Percentiles rank a stretch among this genome's conserved stretches.
These are phyloP conservation scores for Hyla sarda DNA, from an alignment of 2,113 vertebrate species.

Conservation along the genomic window DNA sequence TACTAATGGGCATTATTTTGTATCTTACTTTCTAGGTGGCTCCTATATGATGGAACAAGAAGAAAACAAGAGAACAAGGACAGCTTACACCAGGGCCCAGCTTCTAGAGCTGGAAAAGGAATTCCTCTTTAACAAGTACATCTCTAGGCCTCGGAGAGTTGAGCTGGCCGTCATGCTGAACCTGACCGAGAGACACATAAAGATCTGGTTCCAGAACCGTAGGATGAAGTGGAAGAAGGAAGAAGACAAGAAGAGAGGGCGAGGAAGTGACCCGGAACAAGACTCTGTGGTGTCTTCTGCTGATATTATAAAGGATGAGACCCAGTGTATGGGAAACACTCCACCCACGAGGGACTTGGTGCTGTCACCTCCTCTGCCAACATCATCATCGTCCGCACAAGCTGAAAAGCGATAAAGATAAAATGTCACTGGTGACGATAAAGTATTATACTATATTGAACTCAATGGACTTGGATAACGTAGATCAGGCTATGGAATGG, in stretches of 20 bases:
- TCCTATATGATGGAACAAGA: conserved; percentile 85
- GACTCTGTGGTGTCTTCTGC: conserved; percentile 90
- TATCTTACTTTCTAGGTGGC: conserved; percentile 68
- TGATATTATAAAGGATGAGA: conserved; percentile 77
- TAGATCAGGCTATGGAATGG: background rate
- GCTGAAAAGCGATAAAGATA: conserved; percentile 55
- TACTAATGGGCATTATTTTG: too few relatives aligned
- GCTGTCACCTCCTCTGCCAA: conserved; percentile 65
- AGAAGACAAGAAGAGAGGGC: conserved; percentile 87
- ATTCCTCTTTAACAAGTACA: conserved; percentile 97
- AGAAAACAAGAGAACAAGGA: conserved; percentile 94
- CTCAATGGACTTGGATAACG: background rate
- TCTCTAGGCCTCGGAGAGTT: conserved; percentile 91
- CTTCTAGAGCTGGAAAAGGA: conserved; percentile 97
- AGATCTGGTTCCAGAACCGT: conserved; percentile 96
- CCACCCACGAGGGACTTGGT: conserved; percentile 66
- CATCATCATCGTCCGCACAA: conserved; percentile 63
- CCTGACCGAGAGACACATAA: conserved; percentile 96
- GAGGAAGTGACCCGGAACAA: conserved; percentile 81
- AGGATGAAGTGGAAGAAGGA: conserved; percentile 99
- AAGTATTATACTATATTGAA: conserved; percentile 49
- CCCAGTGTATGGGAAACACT: conserved; percentile 57
- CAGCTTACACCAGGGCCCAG: conserved; percentile 94
- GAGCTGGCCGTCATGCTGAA: conserved; percentile 94
- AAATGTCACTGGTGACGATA: background rate